Evolutionary conservation across 2,888 invertebrate species (phyloP), one percentile per base, ranked within the genome.

Genomic region (Nymphalis c-album): DNA sequence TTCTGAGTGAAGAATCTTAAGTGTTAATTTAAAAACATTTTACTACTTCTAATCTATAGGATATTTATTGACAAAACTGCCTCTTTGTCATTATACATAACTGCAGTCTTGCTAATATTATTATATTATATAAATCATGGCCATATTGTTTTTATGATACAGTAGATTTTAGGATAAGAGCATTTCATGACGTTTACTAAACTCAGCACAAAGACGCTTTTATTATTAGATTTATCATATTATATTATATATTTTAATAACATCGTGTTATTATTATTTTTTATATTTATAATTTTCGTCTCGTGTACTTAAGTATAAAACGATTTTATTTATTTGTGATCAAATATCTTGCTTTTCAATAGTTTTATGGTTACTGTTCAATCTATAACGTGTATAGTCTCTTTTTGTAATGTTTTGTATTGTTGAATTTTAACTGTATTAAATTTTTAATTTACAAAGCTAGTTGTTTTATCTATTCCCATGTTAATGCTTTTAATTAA

Each of bases 351-450:
- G 48, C 22, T 69, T 74, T 68, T 69, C 71, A 72, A 73, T 77
- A 75, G 65, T 76, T 78, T 73, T 78, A 77, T 71, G 68, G 74
- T 75, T 84, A 79, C 67, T 78, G 78, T 83, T 85, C 80, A 81
- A 80, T 79, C 80, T 74, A 75, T 66, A 78, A 76, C 85, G 84
- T 88, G 84, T 84, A 90, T 83, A 89, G 81, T 81, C 76, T 86
- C 78, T 85, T 85, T 85, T 80, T 80, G 82, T 79, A 86, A 84
- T 77, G 84, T 90, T 90, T 86, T 86, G 79, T 88, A 89, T 91
- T 91, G 91, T 91, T 91, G 90, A 91, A 88, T 86, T 87, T 91
- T 91, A 91, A 91, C 90, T 87, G 90, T 88, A 91, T 89, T 91
- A 90, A 88, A 90, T 85, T 83, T 80, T 82, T 81, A 80, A 82